These are phyloP conservation scores for Gallinago jamesoni DNA, from an alignment of 2,113 vertebrate species.

Conservation along the genomic window DNA sequence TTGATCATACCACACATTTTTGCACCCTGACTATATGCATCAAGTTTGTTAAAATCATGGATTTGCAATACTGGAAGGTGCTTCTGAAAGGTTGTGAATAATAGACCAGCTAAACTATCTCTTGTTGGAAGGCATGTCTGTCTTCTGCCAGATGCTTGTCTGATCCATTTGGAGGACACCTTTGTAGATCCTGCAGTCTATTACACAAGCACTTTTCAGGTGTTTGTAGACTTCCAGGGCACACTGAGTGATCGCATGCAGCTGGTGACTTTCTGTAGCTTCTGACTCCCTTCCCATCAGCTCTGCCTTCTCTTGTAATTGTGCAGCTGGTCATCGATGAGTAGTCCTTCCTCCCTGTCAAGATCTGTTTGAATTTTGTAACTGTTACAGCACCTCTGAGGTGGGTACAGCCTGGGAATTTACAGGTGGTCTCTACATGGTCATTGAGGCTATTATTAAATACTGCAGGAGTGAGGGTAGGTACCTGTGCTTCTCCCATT, in stretches of 20 bases:
- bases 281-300: neutral
- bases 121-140: neutral
- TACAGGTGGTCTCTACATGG: rapidly evolving
- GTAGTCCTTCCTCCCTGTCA: neutral
- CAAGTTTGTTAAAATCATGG: neutral
- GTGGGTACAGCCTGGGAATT: neutral
- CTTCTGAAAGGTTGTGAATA: neutral
- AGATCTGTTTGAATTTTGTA: neutral
- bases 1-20: neutral
- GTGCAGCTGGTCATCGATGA: neutral
- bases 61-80: neutral
- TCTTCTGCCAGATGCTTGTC: neutral
- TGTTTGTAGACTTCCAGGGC: neutral
- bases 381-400: neutral
- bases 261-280: neutral
- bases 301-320: neutral
- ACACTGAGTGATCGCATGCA: neutral
- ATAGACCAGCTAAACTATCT: neutral
- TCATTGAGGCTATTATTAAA: neutral
- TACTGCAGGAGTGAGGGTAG: neutral
- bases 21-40: neutral
- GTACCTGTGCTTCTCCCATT: neutral
- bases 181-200: neutral
- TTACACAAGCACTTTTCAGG: neutral
- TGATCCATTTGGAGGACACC: neutral